A percentile compares a stretch with the other conserved stretches of the same genome.
Evolutionary conservation across 2,113 vertebrate genomes (phyloP).

Genomic region (Cyanoliseus patagonus): DNA sequence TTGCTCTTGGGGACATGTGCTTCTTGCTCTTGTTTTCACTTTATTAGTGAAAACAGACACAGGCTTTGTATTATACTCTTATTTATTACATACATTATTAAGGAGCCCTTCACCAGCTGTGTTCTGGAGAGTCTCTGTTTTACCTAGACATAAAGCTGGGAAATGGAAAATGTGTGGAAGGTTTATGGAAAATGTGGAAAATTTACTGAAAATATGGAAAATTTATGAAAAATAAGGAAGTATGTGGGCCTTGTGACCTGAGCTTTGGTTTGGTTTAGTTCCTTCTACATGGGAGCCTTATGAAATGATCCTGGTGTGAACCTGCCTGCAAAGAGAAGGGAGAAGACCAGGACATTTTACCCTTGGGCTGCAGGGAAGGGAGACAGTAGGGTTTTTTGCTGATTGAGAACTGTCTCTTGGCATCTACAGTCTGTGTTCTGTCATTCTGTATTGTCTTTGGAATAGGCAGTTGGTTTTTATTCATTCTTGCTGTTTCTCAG

Average conservation of each 20-base stretch:
- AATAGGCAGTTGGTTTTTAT: not conserved
- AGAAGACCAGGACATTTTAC: not conserved
- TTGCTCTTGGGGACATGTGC: not conserved
- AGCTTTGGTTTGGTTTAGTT: not conserved
- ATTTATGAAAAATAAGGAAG: not conserved
- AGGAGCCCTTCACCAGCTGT: not conserved
- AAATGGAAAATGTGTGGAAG: not conserved
- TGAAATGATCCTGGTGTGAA: accelerated
- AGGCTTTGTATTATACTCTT: not conserved
- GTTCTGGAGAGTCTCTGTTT: not conserved
- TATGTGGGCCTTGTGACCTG: not conserved
- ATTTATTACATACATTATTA: not conserved
- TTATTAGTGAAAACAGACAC: not conserved
- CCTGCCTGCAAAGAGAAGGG: not conserved
- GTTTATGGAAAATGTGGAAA: not conserved
- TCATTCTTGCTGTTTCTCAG: not conserved
- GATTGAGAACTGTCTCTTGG: not conserved
- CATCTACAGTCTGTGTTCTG: not conserved
- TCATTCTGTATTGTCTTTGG: not conserved
- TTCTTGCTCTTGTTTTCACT: not conserved
- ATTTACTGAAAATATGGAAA: not conserved
- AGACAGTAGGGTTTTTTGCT: not conserved
- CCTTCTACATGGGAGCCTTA: not conserved
- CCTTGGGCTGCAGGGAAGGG: not conserved
- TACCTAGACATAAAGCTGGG: not conserved